These are phyloP conservation scores for Sander vitreus DNA, from an alignment of 2,113 vertebrate species.

Conservation along the genomic window DNA sequence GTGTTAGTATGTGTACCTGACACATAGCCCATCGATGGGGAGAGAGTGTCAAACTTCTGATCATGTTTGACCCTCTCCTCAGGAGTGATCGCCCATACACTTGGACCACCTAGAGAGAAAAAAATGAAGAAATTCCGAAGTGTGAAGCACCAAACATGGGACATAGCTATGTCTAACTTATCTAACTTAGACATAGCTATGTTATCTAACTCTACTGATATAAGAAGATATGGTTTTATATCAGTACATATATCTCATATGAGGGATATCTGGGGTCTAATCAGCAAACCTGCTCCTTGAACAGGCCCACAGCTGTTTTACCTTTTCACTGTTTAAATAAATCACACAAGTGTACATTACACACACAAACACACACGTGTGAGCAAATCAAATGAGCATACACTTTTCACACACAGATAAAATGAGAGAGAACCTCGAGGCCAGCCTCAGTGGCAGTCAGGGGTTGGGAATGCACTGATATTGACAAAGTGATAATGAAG, in stretches of 20 bases:
- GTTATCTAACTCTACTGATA: not conserved
- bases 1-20: conserved; percentile 85
- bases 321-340: conserved; percentile 25
- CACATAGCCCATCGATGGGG: conserved; percentile 89
- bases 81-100: conserved; percentile 91
- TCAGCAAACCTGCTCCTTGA: not conserved
- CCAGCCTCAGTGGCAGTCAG: not conserved
- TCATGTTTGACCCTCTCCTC: conserved; percentile 93
- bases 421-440: not conserved
- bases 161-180: too few relatives aligned
- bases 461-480: conserved; percentile 31
- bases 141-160: not conserved
- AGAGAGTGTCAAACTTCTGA: conserved; percentile 93
- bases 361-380: not conserved
- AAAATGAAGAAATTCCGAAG: not conserved
- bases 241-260: not conserved
- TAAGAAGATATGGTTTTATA: not conserved
- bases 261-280: not conserved
- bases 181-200: too few relatives aligned
- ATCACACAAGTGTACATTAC: conserved; percentile 14
- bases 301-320: not conserved
- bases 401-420: not conserved
- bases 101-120: conserved; percentile 83
- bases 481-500: conserved; percentile 57
- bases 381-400: conserved; percentile 25